A percentile compares a stretch with the other conserved stretches of the same genome.
These are phyloP conservation scores for Branchinecta sandiegonensis DNA, from an alignment of 2,888 invertebrate genomes.

Conservation along the genomic window DNA sequence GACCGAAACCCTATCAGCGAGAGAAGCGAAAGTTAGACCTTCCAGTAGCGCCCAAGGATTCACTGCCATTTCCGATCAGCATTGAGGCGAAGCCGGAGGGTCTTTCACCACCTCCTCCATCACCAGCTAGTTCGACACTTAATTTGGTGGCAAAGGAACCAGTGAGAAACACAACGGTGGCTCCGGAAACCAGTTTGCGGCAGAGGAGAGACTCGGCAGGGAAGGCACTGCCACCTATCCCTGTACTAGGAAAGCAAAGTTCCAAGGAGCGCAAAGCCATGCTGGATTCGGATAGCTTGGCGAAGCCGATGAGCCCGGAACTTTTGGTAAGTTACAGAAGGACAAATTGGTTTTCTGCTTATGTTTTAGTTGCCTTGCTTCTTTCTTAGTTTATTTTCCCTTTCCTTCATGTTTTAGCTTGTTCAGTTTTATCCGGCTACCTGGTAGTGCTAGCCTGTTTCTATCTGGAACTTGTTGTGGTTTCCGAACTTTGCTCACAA, in stretches of 20 bases:
- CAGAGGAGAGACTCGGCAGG: constrained; percentile 2
- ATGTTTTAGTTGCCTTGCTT: too few relatives aligned
- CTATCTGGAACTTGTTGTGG: too few relatives aligned
- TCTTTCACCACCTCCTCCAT: constrained; percentile 10
- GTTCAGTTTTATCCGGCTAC: too few relatives aligned
- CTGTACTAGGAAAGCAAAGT: background rate
- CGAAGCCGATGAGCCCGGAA: background rate
- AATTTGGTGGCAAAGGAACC: too few relatives aligned
- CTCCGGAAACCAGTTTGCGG: background rate
- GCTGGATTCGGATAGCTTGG: constrained; percentile 8
- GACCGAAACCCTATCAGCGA: background rate
- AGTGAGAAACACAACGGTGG: too few relatives aligned
- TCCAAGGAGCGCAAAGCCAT: constrained; percentile 10
- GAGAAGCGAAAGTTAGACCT: background rate
- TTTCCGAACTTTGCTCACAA: too few relatives aligned
- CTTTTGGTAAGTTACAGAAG: background rate
- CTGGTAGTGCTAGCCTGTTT: too few relatives aligned
- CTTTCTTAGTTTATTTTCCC: too few relatives aligned
- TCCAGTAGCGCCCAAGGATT: background rate
- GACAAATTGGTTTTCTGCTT: too few relatives aligned
- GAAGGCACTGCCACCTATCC: background rate
- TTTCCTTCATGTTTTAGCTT: too few relatives aligned
- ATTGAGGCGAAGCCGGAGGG: background rate
- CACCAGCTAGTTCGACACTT: background rate
- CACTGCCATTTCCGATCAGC: background rate